Base-by-base conservation (phyloP, 2,797 vertebrate species). In the Gymnopithys bicolor region DNA sequence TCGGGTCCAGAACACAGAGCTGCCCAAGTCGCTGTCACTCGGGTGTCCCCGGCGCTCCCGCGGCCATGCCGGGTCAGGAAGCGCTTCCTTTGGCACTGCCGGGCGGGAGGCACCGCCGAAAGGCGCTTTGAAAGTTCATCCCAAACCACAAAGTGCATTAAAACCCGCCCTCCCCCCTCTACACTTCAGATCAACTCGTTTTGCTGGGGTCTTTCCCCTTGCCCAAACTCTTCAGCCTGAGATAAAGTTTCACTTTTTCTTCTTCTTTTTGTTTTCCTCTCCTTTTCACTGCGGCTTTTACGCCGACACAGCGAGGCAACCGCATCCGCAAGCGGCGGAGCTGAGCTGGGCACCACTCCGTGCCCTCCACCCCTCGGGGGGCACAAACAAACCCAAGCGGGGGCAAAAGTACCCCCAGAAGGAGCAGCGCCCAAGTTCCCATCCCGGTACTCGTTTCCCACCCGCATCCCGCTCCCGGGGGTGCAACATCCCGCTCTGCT, bases 21-120 rank as follows among this genome's bases (percentile, higher is more conserved):
- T 41, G 14, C 49, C 41, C 60, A 37, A 63, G 53, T 33, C 59
- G 24, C 45, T 33, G 84, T 66, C 91, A 23, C 33, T 28, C 10
- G 5, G 0, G 43, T 39, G 91, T 86, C 84, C 63, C 5, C 82
- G 4, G 67, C 18, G 3, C 48, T 23, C 43, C 25, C 48, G 30
- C 91, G 91, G 94, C 84, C 94, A 74, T 49, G 70, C 90, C 79
- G 74, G 12, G 4, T 8, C 64, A 95, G 96, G 96, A 96, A 97
- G 93, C 39, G 71, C 85, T 67, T 89, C 81, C 89, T 88, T 7
- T 3, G 19, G 11, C 39, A 3, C 6, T 32, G 60, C 51, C 1
- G 25, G 6, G 30, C 33, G 13, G 19, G 9, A 37, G 3, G 19
- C 66, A 41, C 41, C 19, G 53, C 60, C 5, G 5, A 84, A 52